Conservation (phyloP, 2,113 vertebrate species). For the Thamnophis sirtalis region DNA sequence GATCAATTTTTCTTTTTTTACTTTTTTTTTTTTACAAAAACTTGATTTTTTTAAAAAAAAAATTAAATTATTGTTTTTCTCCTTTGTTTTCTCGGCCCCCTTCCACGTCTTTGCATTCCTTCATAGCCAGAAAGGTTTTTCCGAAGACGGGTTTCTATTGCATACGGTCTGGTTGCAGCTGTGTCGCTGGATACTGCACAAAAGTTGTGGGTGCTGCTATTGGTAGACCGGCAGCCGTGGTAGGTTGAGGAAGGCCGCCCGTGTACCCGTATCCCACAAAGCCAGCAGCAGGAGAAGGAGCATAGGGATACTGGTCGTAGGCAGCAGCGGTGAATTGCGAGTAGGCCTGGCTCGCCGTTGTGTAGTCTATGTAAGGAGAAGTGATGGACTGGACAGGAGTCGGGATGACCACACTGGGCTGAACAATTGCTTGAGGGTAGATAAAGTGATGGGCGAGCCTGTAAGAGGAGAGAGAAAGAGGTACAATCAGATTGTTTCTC, state of each 20-base stretch:
- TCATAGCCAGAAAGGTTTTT: conserved; percentile 24
- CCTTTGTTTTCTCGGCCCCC: conserved; percentile 7
- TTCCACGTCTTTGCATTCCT: conserved; percentile 9
- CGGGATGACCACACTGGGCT: conserved; percentile 88
- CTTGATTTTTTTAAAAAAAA: background rate
- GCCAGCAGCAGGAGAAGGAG: conserved; percentile 79
- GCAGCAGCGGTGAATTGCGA: conserved; percentile 83
- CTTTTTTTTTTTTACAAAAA: background rate
- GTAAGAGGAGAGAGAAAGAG: conserved; percentile 45
- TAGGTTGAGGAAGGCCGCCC: conserved; percentile 70
- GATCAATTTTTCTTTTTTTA: background rate
- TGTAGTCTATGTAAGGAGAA: conserved; percentile 89
- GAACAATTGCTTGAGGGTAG: conserved; percentile 86
- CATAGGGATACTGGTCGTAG: conserved; percentile 91
- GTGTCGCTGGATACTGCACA: conserved; percentile 86
- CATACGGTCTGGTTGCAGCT: conserved; percentile 90
- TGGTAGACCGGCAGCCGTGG: conserved; percentile 59
- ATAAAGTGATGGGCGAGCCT: conserved; percentile 87
- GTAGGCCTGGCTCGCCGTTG: conserved; percentile 77
- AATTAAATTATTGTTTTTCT: background rate
- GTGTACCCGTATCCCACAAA: conserved; percentile 84
- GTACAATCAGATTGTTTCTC: rapidly evolving
- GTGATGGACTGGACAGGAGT: conserved; percentile 78
- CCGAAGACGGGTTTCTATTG: conserved; percentile 67
- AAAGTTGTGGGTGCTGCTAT: conserved; percentile 70